phyloP scores from a whole-genome alignment of 1,140 invertebrate species.

The Eciton burchellii region DNA sequence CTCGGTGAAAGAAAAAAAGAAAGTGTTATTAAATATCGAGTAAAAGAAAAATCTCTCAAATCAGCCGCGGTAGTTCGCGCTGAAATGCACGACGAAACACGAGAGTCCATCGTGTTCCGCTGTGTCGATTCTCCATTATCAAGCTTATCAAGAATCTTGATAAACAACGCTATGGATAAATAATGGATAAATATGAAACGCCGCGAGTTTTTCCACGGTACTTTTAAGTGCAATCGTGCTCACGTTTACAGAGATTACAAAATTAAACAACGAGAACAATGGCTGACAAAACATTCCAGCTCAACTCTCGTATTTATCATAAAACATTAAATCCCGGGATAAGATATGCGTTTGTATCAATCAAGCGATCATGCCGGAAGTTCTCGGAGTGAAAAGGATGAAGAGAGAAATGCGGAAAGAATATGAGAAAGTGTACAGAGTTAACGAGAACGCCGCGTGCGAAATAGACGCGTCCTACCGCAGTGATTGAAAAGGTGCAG shows the following conservation, averaged over 20 bases:
- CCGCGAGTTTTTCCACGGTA: neutral
- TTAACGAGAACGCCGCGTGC: neutral
- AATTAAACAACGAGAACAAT: neutral
- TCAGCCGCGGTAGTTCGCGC: neutral
- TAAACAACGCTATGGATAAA: neutral
- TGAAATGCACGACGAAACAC: neutral
- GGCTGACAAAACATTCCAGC: neutral
- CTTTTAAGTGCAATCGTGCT: neutral
- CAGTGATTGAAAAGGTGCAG: constrained; percentile 40
- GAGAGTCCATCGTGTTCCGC: constrained; percentile 1
- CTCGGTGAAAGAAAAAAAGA: neutral
- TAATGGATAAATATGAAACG: constrained; percentile 7
- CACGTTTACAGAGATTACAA: neutral
- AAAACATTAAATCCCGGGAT: neutral
- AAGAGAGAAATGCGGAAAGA: neutral
- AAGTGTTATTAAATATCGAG: neutral
- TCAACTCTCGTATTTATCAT: neutral
- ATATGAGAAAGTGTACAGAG: neutral
- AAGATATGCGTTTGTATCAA: neutral
- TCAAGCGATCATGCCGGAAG: neutral
- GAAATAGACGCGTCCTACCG: neutral
- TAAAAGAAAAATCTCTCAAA: neutral
- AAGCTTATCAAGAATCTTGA: constrained; percentile 2
- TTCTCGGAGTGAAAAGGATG: neutral
- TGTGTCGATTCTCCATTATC: neutral